A percentile compares a stretch with the other conserved stretches of the same genome.
Evolutionary conservation across 2,888 invertebrate genomes (phyloP).

Genomic region (Phanerotoma sp.): DNA sequence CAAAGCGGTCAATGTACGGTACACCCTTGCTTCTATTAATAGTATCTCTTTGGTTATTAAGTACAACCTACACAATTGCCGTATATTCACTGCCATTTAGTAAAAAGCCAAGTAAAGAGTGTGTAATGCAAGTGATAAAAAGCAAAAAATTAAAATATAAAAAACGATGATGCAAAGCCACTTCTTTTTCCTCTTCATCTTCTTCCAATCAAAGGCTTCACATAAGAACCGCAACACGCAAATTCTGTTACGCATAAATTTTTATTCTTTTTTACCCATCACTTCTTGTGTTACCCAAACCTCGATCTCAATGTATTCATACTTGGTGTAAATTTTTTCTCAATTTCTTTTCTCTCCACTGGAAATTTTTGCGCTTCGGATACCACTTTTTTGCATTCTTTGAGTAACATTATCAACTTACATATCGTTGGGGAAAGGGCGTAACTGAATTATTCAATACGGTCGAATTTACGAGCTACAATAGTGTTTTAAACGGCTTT

Average conservation of each 20-base stretch:
- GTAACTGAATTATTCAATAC: too few relatives aligned
- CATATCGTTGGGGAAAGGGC: too few relatives aligned
- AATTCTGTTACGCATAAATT: neutral
- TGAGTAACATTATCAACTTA: too few relatives aligned
- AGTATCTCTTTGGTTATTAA: conserved; percentile 24
- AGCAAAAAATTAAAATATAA: neutral
- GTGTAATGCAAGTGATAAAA: too few relatives aligned
- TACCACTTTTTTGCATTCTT: too few relatives aligned
- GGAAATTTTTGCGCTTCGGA: too few relatives aligned
- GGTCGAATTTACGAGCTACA: too few relatives aligned
- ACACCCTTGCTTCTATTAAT: conserved; percentile 37
- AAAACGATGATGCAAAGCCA: neutral
- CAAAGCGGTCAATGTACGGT: conserved; percentile 6
- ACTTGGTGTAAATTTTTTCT: too few relatives aligned
- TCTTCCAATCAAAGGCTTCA: neutral
- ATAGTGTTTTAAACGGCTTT: too few relatives aligned
- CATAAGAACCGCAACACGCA: neutral
- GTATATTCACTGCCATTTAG: neutral
- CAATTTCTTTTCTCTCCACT: too few relatives aligned
- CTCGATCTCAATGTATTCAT: too few relatives aligned
- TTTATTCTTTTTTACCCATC: neutral
- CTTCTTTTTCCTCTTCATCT: too few relatives aligned
- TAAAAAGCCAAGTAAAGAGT: neutral
- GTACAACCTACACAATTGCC: conserved; percentile 6
- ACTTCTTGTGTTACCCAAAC: neutral